Evolutionary conservation across 1,140 invertebrate species (phyloP).

Genomic region (Gryllus bimaculatus): DNA sequence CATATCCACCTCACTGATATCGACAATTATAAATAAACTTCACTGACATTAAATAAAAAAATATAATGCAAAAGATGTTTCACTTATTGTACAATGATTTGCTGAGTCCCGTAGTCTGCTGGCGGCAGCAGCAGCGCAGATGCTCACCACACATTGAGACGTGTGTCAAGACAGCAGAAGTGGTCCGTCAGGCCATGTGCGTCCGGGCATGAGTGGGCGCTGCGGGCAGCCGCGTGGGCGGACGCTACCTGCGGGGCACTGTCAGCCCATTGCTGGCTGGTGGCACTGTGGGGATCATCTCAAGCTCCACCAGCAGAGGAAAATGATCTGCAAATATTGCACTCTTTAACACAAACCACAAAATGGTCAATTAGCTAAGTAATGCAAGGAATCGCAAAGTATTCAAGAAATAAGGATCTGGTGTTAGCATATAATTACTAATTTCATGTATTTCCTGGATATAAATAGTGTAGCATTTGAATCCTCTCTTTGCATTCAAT

Average conservation of each 20-base stretch:
- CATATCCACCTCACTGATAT: not conserved
- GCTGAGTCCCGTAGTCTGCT: not conserved
- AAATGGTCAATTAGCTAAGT: too few species aligned
- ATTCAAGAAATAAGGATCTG: too few species aligned
- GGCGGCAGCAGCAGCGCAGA: not conserved
- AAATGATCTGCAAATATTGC: constrained; percentile 43
- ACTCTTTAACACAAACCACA: too few species aligned
- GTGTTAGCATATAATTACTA: too few species aligned
- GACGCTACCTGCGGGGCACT: constrained; percentile 36
- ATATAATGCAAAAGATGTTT: constrained; percentile 2
- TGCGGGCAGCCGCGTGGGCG: constrained; percentile 6
- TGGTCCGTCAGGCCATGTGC: not conserved
- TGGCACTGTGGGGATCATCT: constrained; percentile 35
- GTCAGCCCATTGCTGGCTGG: constrained; percentile 29
- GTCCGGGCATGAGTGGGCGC: not conserved
- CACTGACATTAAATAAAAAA: constrained; percentile 6
- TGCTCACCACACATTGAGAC: not conserved
- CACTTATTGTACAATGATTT: not conserved
- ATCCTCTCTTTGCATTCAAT: too few species aligned
- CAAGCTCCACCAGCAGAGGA: constrained; percentile 49
- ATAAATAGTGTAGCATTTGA: too few species aligned
- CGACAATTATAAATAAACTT: not conserved
- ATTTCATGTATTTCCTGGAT: too few species aligned
- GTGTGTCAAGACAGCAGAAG: not conserved
- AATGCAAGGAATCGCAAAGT: too few species aligned